Base-by-base conservation (phyloP, 2,113 vertebrate species). In the Falcunculus frontatus region DNA sequence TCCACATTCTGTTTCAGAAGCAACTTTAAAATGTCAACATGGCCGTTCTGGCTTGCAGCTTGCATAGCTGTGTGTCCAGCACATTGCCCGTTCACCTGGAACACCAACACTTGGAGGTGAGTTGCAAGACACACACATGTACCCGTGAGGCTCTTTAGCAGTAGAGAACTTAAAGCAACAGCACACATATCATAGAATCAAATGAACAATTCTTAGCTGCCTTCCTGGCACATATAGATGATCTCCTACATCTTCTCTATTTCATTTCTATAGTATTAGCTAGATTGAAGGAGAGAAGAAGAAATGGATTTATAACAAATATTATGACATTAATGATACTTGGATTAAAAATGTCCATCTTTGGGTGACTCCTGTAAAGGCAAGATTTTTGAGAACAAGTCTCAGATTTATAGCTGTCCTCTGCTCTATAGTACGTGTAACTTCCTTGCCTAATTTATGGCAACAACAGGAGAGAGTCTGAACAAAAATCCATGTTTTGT, bases 21-120 rank as follows among this genome's bases (percentile, higher is more conserved):
- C 94, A 99, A 97, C 96, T 99, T 99, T 83, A 99, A 98, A 87
- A 99, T 99, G 62, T 99, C 99, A 2, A 99, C 99, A 15, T 99
- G 99, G 93, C 99, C 99, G 18, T 99, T 99, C 95, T 99, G 99
- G 98, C 99, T 99, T 81, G 99, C 99, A 37, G 99, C 99, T 97
- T 99, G 99, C 99, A 99, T 99, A 35, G 99, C 99, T 84, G 99
- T 99, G 97, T 99, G 99, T 92, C 99, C 99, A 95, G 99, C 99
- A 98, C 99, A 99, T 33, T 99, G 99, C 13, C 99, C 99, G 13
- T 99, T 99, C 94, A 99, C 99, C 99, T 99, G 97, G 19, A 98
- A 94, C 26, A 39, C 22, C 21, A 69, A 72, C 16, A 76, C 82
- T 79, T 65, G 60, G 63, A 96, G 84, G 52, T 70, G 50, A 93